These are phyloP conservation scores for Pristionchus arcanus DNA, from an alignment of 2,888 invertebrate species.

Conservation along the genomic window DNA sequence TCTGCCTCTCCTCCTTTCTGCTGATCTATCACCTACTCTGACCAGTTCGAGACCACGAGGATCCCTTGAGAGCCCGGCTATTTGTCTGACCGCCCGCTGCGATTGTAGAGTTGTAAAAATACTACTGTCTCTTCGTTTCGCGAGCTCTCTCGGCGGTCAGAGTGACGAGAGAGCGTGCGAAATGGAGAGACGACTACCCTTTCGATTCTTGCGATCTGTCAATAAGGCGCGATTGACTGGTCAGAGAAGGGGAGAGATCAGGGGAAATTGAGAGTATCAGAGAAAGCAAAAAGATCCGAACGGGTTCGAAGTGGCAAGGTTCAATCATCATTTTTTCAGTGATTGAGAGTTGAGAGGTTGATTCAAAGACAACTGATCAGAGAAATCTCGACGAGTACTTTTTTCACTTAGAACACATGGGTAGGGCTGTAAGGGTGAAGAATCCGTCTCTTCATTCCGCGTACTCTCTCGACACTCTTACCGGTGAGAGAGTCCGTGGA, in stretches of 20 bases:
- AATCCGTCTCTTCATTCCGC: no score
- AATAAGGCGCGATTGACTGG: not conserved
- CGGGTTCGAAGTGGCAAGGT: not conserved
- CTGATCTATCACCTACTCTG: constrained; percentile 3
- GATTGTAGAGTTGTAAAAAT: not conserved
- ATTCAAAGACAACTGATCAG: no score
- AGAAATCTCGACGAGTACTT: no score
- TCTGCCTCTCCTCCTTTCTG: not conserved
- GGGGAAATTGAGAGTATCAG: not conserved
- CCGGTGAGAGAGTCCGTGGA: no score
- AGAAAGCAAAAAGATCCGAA: not conserved
- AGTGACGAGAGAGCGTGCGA: not conserved
- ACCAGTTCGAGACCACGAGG: not conserved
- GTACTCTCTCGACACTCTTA: no score
- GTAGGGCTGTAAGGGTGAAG: no score
- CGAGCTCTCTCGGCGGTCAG: not conserved
- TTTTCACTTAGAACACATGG: no score
- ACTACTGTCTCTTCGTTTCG: not conserved
- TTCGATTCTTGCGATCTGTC: not conserved
- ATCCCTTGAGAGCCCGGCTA: not conserved
- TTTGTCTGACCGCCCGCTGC: not conserved
- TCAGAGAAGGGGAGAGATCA: not conserved
- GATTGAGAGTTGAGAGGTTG: not conserved
- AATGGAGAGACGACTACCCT: not conserved
- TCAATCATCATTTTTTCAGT: not conserved